A percentile compares a stretch with the other conserved stretches of the same genome.
phyloP scores from a whole-genome alignment of 1,140 invertebrate species.

The Brachionus sp. region DNA sequence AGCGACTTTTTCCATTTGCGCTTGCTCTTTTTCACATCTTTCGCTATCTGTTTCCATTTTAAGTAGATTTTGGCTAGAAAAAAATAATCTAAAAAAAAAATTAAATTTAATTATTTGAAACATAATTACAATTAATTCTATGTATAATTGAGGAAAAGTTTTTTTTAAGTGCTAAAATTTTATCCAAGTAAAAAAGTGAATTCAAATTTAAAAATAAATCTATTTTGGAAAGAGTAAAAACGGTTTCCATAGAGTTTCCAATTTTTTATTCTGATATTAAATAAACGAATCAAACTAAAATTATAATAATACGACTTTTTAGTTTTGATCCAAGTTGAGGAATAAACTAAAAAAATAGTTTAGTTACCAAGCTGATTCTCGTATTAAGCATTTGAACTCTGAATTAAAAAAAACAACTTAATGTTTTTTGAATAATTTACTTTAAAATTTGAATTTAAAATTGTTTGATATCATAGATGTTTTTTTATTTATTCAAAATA shows the following conservation, averaged over 20 bases:
- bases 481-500: not conserved
- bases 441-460: not conserved
- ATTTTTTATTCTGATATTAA: not conserved
- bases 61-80: not conserved
- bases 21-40: slow-evolving; percentile 36
- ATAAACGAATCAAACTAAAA: not conserved
- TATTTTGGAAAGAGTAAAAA: not conserved
- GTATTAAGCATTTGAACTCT: not conserved
- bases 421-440: not conserved
- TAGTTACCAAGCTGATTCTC: not conserved
- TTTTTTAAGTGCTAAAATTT: not conserved
- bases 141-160: too few relatives aligned
- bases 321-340: too few relatives aligned
- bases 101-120: too few relatives aligned
- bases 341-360: not conserved
- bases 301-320: not conserved
- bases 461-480: not conserved
- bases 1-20: slow-evolving; percentile 57
- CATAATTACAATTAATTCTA: too few relatives aligned
- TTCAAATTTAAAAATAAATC: not conserved
- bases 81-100: not conserved
- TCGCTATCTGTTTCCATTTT: slow-evolving; percentile 9
- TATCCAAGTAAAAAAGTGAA: not conserved
- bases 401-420: not conserved
- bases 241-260: not conserved